Evolutionary conservation across 2,888 invertebrate genomes (phyloP).

Genomic region (Sinotaia quadrata): DNA sequence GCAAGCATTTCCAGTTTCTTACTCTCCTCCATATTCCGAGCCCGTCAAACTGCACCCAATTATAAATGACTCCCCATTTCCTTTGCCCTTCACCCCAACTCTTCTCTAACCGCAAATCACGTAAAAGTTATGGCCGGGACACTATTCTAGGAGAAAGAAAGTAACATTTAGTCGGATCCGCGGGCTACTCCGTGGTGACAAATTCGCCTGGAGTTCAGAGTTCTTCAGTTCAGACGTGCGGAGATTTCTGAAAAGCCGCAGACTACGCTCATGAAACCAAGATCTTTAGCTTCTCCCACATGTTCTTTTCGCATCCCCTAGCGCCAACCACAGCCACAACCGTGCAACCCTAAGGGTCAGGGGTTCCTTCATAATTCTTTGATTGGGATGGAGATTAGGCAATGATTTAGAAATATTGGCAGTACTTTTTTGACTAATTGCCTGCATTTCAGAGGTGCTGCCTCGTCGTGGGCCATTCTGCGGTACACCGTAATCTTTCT

Average conservation of each 20-base stretch:
- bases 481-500: slow-evolving; percentile 21
- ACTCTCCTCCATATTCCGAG: no score
- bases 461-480: slow-evolving; percentile 11
- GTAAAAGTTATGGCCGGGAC: neutral
- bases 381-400: slow-evolving; percentile 20
- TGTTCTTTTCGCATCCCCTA: slow-evolving; percentile 1
- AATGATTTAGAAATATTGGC: slow-evolving; percentile 25
- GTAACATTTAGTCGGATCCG: neutral
- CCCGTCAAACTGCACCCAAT: no score
- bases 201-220: neutral
- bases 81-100: neutral
- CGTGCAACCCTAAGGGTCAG: neutral
- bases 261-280: neutral
- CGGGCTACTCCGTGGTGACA: slow-evolving; percentile 3
- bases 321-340: neutral
- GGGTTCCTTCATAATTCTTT: slow-evolving; percentile 17
- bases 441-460: slow-evolving; percentile 6
- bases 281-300: neutral
- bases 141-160: neutral
- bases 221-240: slow-evolving; percentile 1
- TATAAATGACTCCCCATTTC: no score
- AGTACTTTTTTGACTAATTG: slow-evolving; percentile 13
- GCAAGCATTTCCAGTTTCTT: no score
- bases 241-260: slow-evolving; percentile 10
- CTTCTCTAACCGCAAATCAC: neutral